A percentile compares a stretch with the other conserved stretches of the same genome.
These are phyloP conservation scores for Bettongia penicillata DNA, from an alignment of 2,113 vertebrate species.

Conservation along the genomic window DNA sequence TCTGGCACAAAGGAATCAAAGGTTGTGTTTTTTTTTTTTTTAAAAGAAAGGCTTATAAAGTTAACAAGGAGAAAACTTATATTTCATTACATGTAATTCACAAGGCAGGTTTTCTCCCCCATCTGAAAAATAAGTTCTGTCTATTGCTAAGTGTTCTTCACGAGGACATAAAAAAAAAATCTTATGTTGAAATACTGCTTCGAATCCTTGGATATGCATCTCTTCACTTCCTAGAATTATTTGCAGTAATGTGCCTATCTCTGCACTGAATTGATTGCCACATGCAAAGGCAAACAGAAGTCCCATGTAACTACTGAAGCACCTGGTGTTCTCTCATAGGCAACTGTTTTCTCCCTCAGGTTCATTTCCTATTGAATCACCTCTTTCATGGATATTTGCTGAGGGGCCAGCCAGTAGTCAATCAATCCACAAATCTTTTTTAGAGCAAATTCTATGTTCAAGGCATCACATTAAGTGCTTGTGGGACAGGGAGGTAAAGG, in stretches of 20 bases:
- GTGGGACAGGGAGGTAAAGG: neutral
- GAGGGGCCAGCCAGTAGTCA: neutral
- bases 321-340: neutral
- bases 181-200: too few relatives aligned
- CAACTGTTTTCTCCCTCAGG: neutral
- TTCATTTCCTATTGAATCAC: neutral
- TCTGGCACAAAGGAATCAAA: conserved; percentile 54
- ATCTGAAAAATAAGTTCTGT: fast-evolving
- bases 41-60: conserved; percentile 26
- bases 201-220: neutral
- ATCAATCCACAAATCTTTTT: neutral
- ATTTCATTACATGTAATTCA: fast-evolving
- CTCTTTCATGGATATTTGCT: neutral
- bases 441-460: neutral
- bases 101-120: neutral
- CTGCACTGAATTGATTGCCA: neutral
- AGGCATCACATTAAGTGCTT: neutral
- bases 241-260: neutral
- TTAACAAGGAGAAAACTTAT: conserved; percentile 20
- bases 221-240: neutral
- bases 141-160: fast-evolving
- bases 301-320: neutral
- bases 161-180: too few relatives aligned
- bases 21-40: neutral
- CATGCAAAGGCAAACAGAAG: neutral